Evolutionary conservation across 2,113 vertebrate genomes (phyloP).

Genomic region (Mesitornis unicolor): DNA sequence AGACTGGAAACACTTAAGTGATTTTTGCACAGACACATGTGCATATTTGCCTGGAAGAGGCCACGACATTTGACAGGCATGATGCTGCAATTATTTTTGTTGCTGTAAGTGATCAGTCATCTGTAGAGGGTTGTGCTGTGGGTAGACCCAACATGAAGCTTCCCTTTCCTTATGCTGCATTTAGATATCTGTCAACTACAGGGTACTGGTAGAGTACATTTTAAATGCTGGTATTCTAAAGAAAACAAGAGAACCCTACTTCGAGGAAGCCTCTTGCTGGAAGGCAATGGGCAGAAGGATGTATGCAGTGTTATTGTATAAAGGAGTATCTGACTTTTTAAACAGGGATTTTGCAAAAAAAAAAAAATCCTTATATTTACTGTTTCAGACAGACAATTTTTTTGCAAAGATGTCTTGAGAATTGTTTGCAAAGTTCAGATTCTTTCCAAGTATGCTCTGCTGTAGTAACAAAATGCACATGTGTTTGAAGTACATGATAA

Average conservation of each 20-base stretch:
- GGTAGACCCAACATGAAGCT: neutral
- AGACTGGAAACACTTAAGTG: neutral
- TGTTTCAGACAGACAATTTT: neutral
- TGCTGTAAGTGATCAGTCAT: constrained; percentile 50
- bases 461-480: neutral
- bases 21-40: neutral
- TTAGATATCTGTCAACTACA: constrained; percentile 32
- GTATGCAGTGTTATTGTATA: neutral
- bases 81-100: constrained; percentile 34
- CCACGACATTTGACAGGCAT: constrained; percentile 19
- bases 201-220: neutral
- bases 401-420: neutral
- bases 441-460: neutral
- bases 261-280: neutral
- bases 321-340: neutral
- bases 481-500: neutral
- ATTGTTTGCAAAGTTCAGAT: neutral
- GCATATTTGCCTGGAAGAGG: neutral
- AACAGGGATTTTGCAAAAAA: neutral
- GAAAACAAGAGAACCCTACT: neutral
- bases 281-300: neutral
- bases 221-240: constrained; percentile 37
- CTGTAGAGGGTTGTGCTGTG: constrained; percentile 7
- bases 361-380: neutral
- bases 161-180: constrained; percentile 29